Base-by-base conservation (phyloP, 2,888 invertebrate species). In the Sesia bembeciformis region DNA sequence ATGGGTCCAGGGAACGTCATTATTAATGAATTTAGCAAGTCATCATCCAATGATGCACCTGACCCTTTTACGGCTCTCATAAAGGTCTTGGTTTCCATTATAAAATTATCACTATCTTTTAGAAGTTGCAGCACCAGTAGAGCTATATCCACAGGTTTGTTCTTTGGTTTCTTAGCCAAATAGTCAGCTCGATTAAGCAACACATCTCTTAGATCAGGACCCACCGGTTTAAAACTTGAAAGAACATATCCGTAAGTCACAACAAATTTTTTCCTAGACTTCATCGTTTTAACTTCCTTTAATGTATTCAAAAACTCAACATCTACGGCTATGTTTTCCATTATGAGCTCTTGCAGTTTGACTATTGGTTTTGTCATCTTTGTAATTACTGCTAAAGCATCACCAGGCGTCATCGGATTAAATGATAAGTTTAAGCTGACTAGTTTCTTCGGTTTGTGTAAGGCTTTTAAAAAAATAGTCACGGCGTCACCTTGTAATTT, bases 321-420 rank as follows among this genome's bases (percentile, higher is more conserved):
- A 54, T 67, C 62, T 0, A 85, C 78, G 8, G 62, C 58, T 0
- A 85, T 64, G 57, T 81, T 78, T 0, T 83, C 78, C 70, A 84
- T 63, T 4, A 70, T 57, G 4, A 84, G 56, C 23, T 65, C 65
- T 43, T 70, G 63, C 6, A 84, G 57, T 60, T 76, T 76, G 0
- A 76, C 76, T 46, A 52, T 56, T 1, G 52, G 52, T 56, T 66
- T 71, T 57, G 82, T 60, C 64, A 72, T 76, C 3, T 55, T 42
- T 4, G 40, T 39, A 3, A 59, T 39, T 4, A 59, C 40, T 6
- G 39, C 42, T 40, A 54, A 6, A 6, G 57, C 55, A 23, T 56
- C 56, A 23, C 8, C 49, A n/a, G 57, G 54, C n/a, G 51, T 42
- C 40, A 59, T 7, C 7, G 56, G 57, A 40, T 59, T 59, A 43